Base-by-base conservation (phyloP, 2,888 invertebrate species). In the Alentia gelatinosa region DNA sequence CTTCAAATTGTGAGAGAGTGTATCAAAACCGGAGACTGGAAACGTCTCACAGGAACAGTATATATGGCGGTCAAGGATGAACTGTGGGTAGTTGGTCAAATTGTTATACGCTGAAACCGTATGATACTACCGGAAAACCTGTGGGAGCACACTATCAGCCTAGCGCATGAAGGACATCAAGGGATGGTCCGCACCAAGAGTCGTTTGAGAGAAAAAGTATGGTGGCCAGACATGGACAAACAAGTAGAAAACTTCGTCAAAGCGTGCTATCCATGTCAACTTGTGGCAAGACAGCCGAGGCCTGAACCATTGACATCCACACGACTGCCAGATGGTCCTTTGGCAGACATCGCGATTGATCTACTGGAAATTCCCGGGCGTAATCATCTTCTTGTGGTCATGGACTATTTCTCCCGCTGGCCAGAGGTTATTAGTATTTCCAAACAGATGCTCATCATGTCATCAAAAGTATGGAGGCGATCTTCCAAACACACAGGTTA, bases 151-250 rank as follows among this genome's bases (percentile, higher is more conserved):
- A 50, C 42, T 0, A 5, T 90, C 3, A 15, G 75, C 0, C 30
- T 90, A 3, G 91, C 90, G 0, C 90, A 91, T 83, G 74, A 91
- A 42, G 91, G 90, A 9, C 91, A 91, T 37, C 90, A 90, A 56
- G 83, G 90, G 0, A 91, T 91, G 3, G 89, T 90, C 19, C 37
- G 84, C 9, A 91, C 89, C 33, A 91, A 91, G 26, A n/a, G 50
- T n/a, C 23, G 63, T 35, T 40, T 91, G 0, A 3, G 91, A 26
- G 40, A 68, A n/a, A 91, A 89, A 40, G 89, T 86, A 0, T 91
- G 91, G 91, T 91, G 88, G 88, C 90, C 91, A 4, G 40, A 39
- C 0, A 91, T 90, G 84, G 91, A 91, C 47, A 75, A 75, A 37
- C 35, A 86, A 12, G 90, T 89, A 74, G 91, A 91, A 79, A 50